Evolutionary conservation across 1,140 invertebrate genomes (phyloP), one percentile per base, ranked within the genome.

Genomic region (Polypedilum vanderplanki): DNA sequence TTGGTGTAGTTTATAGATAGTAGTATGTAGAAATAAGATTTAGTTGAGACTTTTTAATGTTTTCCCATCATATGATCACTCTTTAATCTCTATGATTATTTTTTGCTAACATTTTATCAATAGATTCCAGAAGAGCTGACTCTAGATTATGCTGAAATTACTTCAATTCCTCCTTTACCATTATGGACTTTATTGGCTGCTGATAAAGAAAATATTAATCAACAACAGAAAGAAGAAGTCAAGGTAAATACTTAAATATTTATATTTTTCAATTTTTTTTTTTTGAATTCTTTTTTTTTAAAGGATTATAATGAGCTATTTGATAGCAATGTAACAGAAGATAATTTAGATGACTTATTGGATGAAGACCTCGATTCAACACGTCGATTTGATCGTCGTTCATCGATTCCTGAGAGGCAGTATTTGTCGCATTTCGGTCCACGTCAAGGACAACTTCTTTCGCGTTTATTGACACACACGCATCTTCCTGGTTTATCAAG

Each of bases 401-500:
- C 89, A 0, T 90, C 88, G 0, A 86, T 88, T 77, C 88, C 88
- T 1, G 91, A 92, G 77, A 85, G 89, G 77, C 88, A 90, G 78
- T 87, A 87, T 10, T 85, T 94, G 67, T 92, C 91, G 1, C 91
- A 94, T 80, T 95, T 95, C 78, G 93, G 92, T 1, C 92, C 91
- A 0, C 84, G 91, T 75, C 92, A 95, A 84, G 92, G 89, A 78
- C 81, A 83, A 76, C 77, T 94, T 0, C 83, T 98, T 8, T 95
- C 95, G 0, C 88, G 95, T 3, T 86, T 98, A 18, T 85, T 99
- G 10, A 98, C 97, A 0, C 96, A 98, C 82, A 97, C 94, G 1
- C 97, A 98, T 83, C 85, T 99, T 18, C 98, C 98, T 0, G 97
- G 97, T 0, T 85, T 99, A 4, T 98, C 96, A 2, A 97, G 95